phyloP scores from a whole-genome alignment of 2,113 vertebrate species.

The Tupaia tana region DNA sequence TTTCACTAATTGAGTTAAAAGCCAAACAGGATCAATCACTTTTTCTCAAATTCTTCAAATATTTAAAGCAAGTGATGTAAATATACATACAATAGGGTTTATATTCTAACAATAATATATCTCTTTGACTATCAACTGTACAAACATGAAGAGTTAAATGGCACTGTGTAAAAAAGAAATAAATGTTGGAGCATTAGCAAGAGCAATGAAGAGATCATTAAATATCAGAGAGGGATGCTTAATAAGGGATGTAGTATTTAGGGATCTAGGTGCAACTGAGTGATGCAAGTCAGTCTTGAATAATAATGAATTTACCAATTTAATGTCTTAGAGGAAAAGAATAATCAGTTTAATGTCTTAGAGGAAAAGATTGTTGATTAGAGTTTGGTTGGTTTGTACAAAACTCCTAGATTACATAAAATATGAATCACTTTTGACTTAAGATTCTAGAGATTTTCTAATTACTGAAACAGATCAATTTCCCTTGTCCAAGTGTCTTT shows the following conservation, averaged over 20 bases:
- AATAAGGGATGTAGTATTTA: not conserved
- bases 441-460: constrained; percentile 5
- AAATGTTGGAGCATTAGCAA: not conserved
- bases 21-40: not conserved
- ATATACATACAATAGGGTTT: not conserved
- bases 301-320: not conserved
- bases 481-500: not conserved
- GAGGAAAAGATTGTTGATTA: not conserved
- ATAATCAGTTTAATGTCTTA: not conserved
- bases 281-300: not conserved
- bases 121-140: not conserved
- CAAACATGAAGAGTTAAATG: not conserved
- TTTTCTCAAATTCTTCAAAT: not conserved
- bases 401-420: not conserved
- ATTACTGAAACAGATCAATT: not conserved
- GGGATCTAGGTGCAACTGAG: not conserved
- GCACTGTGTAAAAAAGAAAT: not conserved
- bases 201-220: not conserved
- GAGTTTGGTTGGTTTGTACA: not conserved
- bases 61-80: not conserved
- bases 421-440: not conserved
- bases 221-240: not conserved
- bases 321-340: not conserved
- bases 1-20: not conserved
- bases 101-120: not conserved